phyloP scores from a whole-genome alignment of 2,113 vertebrate genomes.

The Dicerorhinus sumatrensis region DNA sequence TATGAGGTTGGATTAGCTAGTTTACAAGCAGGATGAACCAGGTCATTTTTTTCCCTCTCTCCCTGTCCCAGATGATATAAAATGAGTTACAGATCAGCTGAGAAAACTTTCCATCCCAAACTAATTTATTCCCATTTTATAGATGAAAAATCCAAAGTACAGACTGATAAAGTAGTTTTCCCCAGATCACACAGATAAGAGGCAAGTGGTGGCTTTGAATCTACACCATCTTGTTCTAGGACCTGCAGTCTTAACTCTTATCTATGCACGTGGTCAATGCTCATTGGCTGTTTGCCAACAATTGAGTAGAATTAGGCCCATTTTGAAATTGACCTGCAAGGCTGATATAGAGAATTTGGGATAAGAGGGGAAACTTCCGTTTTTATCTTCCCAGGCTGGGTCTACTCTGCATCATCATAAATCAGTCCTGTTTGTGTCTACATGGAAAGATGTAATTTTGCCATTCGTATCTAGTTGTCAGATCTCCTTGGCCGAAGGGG shows the following conservation, averaged over 20 bases:
- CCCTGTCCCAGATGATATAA: neutral
- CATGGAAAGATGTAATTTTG: neutral
- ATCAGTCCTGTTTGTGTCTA: neutral
- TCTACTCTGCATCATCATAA: neutral
- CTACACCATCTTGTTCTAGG: neutral
- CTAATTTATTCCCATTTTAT: neutral
- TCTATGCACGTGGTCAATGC: fast-evolving
- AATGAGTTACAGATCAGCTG: neutral
- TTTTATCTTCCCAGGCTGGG: neutral
- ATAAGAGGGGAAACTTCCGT: fast-evolving
- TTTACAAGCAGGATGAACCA: neutral
- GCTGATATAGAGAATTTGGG: neutral
- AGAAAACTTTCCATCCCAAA: neutral
- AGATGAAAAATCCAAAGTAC: neutral
- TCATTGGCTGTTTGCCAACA: neutral
- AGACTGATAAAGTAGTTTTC: neutral
- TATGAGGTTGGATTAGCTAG: neutral
- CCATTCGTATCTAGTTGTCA: neutral
- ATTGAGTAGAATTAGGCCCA: neutral
- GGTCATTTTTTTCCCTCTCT: neutral
- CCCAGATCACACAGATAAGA: neutral
- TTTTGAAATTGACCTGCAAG: neutral
- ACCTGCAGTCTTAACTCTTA: neutral
- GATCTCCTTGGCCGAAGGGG: neutral
- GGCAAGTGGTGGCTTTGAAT: neutral